Percentiles rank a stretch among this genome's conserved stretches.
Conservation (phyloP, 2,797 vertebrate species). For the Gadopsis bispinosus region DNA sequence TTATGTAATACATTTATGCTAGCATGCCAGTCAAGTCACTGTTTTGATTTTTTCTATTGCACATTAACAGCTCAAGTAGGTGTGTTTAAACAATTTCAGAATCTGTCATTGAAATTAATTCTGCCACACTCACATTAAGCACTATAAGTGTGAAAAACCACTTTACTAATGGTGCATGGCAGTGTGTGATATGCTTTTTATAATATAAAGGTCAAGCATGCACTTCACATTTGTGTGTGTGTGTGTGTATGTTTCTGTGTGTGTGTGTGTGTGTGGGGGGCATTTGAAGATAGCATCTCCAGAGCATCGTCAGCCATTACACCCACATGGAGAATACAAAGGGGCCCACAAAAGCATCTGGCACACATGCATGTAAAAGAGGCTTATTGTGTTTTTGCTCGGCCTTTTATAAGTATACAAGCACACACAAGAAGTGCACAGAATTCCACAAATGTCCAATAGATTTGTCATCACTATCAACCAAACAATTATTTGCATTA, state of each 20-base stretch:
- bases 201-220: conserved; percentile 60
- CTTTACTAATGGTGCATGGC: conserved; percentile 55
- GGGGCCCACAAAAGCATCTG: conserved; percentile 35
- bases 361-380: conserved; percentile 20
- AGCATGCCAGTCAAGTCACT: neutral
- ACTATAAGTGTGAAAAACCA: conserved; percentile 41
- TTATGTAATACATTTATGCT: neutral
- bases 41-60: neutral
- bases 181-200: conserved; percentile 50
- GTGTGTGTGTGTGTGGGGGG: conserved; percentile 12
- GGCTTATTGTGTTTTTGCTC: conserved; percentile 25
- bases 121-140: conserved; percentile 44
- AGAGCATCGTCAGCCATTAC: conserved; percentile 54
- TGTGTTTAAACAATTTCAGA: conserved; percentile 47
- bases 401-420: conserved; percentile 1
- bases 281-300: conserved; percentile 46
- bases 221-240: conserved; percentile 45
- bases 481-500: conserved; percentile 30
- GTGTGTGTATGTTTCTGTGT: neutral
- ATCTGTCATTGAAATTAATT: conserved; percentile 58
- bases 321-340: conserved; percentile 48
- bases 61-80: conserved; percentile 17
- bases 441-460: conserved; percentile 4
- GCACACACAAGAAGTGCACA: neutral
- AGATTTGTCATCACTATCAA: conserved; percentile 16